Evolutionary conservation across 2,797 vertebrate genomes (phyloP).

Genomic region (Acanthurus tractus): DNA sequence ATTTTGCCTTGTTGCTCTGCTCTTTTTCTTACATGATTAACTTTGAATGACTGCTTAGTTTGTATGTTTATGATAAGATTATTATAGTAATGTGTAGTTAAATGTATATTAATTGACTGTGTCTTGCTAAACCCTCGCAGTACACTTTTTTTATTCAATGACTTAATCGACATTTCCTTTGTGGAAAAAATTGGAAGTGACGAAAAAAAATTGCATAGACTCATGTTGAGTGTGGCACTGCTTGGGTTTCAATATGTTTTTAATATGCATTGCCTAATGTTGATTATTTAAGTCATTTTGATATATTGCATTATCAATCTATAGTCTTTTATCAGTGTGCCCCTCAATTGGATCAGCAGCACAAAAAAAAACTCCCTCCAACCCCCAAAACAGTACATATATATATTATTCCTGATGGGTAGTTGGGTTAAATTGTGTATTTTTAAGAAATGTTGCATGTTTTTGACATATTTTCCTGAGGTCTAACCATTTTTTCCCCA

Average conservation of each 20-base stretch:
- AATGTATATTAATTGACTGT: constrained; percentile 67
- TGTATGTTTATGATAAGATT: constrained; percentile 65
- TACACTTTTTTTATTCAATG: constrained; percentile 82
- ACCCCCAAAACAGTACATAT: constrained; percentile 18
- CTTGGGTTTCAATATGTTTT: constrained; percentile 84
- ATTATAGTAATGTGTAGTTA: constrained; percentile 57
- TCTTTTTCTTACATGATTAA: constrained; percentile 62
- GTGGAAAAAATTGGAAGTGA: constrained; percentile 79
- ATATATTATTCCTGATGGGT: constrained; percentile 35
- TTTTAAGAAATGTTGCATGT: constrained; percentile 89
- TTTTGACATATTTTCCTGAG: constrained; percentile 88
- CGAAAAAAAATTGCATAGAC: constrained; percentile 57
- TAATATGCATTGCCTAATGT: constrained; percentile 50
- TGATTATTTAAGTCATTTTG: constrained; percentile 35
- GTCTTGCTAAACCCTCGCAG: constrained; percentile 86
- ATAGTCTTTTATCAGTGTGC: constrained; percentile 48
- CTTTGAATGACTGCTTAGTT: constrained; percentile 52
- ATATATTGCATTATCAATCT: constrained; percentile 8
- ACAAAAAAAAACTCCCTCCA: constrained; percentile 57
- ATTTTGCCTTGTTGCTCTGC: constrained; percentile 67
- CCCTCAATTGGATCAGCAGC: constrained; percentile 65
- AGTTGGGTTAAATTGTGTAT: constrained; percentile 66
- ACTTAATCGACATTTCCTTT: constrained; percentile 80
- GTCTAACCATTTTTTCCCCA: constrained; percentile 93
- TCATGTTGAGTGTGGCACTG: constrained; percentile 80